Evolutionary conservation across 2,113 vertebrate species (phyloP).

Genomic region (Halcyon senegalensis): DNA sequence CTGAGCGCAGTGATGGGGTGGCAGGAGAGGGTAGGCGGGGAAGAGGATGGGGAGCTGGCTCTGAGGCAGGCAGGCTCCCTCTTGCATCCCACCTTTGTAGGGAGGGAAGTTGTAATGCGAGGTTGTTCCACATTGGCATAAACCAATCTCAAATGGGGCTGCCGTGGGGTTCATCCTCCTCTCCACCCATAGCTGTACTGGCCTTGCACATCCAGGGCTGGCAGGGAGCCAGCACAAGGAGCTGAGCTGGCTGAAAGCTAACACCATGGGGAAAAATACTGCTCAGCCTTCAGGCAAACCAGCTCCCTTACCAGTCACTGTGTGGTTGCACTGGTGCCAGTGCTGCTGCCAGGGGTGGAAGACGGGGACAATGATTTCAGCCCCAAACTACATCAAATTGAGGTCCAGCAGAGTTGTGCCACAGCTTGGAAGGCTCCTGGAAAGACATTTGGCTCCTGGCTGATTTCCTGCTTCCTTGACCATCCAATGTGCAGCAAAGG

Average conservation of each 20-base stretch:
- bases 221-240: neutral
- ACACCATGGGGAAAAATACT: neutral
- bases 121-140: neutral
- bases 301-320: neutral
- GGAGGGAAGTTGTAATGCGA: neutral
- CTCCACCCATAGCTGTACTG: neutral
- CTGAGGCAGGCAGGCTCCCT: neutral
- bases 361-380: neutral
- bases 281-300: neutral
- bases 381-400: neutral
- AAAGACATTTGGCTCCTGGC: neutral
- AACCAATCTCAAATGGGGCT: neutral
- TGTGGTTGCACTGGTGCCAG: neutral
- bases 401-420: neutral
- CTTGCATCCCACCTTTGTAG: neutral
- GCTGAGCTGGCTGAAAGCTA: neutral
- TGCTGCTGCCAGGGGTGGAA: neutral
- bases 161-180: neutral
- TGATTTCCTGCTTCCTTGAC: neutral
- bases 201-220: neutral
- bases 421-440: neutral
- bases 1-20: fast-evolving
- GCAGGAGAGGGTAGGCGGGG: neutral
- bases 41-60: neutral
- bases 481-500: neutral